These are phyloP conservation scores for Ooceraea biroi DNA, from an alignment of 1,140 invertebrate genomes.

Conservation along the genomic window DNA sequence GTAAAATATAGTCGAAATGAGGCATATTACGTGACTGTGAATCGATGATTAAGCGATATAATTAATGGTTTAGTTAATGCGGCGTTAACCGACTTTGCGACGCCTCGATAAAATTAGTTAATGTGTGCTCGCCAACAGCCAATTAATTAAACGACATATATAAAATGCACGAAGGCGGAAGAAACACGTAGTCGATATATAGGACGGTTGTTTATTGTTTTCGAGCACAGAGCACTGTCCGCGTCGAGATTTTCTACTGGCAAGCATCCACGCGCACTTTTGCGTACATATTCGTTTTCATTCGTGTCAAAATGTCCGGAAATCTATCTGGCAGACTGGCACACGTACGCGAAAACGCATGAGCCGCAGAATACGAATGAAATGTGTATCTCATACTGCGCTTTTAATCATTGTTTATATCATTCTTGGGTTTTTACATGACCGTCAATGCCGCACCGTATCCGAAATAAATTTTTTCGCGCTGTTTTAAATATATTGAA, in stretches of 20 bases:
- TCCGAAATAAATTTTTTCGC: too few species aligned
- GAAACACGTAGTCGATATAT: conserved; percentile 9
- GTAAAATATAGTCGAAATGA: too few species aligned
- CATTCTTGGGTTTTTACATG: too few species aligned
- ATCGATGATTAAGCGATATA: background rate
- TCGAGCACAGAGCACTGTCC: conserved; percentile 45
- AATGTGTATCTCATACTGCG: background rate
- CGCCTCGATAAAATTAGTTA: conserved; percentile 1
- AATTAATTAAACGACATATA: background rate
- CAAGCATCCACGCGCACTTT: conserved; percentile 18
- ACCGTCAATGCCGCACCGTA: too few species aligned
- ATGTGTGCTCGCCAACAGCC: background rate
- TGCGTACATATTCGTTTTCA: background rate
- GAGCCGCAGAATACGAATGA: background rate
- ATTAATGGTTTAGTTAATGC: background rate
- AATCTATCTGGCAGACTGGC: conserved; percentile 35
- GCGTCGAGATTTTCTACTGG: conserved; percentile 40
- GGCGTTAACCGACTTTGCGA: background rate
- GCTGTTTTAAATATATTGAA: too few species aligned
- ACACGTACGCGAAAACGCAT: conserved; percentile 5
- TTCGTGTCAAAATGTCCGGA: conserved; percentile 21
- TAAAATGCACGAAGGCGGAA: background rate
- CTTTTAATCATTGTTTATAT: background rate
- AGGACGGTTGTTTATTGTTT: conserved; percentile 61
- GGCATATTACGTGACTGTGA: too few species aligned